These are phyloP conservation scores for Thamnophis sirtalis DNA, from an alignment of 2,113 vertebrate genomes.

Conservation along the genomic window DNA sequence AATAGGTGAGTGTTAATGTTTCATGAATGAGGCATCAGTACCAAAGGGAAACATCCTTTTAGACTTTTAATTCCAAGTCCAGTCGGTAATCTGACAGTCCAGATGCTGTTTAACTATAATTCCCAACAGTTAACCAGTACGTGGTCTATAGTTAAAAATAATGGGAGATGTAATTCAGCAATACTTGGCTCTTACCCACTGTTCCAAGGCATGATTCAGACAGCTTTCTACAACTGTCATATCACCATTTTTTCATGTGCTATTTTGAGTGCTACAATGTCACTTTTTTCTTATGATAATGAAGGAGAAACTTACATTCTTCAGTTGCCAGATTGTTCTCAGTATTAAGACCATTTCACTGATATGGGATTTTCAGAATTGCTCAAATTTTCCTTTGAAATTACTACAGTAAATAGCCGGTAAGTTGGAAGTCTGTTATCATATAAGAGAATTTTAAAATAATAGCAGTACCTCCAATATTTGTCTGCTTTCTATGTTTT, in stretches of 20 bases:
- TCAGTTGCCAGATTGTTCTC: neutral
- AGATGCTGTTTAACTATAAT: neutral
- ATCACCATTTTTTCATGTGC: neutral
- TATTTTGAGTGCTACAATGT: neutral
- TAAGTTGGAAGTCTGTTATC: conserved; percentile 15
- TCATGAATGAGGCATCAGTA: neutral
- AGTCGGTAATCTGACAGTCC: neutral
- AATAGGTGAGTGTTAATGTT: neutral
- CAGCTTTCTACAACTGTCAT: neutral
- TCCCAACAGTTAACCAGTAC: neutral
- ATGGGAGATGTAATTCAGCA: neutral
- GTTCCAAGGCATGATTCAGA: neutral
- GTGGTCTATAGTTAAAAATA: neutral
- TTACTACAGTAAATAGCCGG: conserved; percentile 10
- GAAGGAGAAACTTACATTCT: neutral
- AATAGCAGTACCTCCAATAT: neutral
- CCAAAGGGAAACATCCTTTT: neutral
- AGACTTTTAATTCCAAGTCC: neutral
- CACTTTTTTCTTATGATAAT: neutral
- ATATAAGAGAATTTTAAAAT: neutral
- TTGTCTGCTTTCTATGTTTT: neutral
- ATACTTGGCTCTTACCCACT: neutral
- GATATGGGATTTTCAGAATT: neutral
- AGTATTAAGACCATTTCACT: neutral
- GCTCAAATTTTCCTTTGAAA: neutral